phyloP scores from a whole-genome alignment of 1,140 invertebrate species.

The Papilio xuthus region DNA sequence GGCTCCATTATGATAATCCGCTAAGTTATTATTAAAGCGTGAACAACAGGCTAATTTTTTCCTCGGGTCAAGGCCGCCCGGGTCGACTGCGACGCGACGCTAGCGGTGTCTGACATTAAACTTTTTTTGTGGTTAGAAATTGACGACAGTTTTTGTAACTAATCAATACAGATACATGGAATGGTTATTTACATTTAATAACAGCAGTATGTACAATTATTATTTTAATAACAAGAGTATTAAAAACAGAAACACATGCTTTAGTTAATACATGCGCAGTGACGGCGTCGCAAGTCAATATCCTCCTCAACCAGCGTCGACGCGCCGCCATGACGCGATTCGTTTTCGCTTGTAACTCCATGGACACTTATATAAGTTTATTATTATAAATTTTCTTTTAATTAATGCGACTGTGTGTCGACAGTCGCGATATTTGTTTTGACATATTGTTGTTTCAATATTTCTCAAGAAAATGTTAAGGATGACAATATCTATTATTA shows the following conservation, averaged over 20 bases:
- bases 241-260: conserved; percentile 79
- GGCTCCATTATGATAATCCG: conserved; percentile 34
- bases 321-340: conserved; percentile 72
- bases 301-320: conserved; percentile 69
- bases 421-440: too few relatives aligned
- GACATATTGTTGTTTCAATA: too few relatives aligned
- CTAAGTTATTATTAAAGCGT: conserved; percentile 39
- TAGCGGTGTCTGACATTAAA: not conserved
- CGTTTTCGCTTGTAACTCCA: conserved; percentile 39
- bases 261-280: conserved; percentile 71
- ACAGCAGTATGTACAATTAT: conserved; percentile 55
- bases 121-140: not conserved
- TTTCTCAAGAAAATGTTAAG: too few relatives aligned
- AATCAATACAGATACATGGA: not conserved
- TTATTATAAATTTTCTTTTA: not conserved
- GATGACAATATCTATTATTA: too few relatives aligned
- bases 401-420: not conserved
- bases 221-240: conserved; percentile 59
- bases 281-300: conserved; percentile 75
- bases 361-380: conserved; percentile 49
- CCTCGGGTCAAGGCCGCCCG: conserved; percentile 37
- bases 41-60: conserved; percentile 39
- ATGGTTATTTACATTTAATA: conserved; percentile 54
- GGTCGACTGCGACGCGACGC: conserved; percentile 35
- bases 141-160: not conserved